These are phyloP conservation scores for Gibbula magus DNA, from an alignment of 2,888 invertebrate genomes.

Conservation along the genomic window DNA sequence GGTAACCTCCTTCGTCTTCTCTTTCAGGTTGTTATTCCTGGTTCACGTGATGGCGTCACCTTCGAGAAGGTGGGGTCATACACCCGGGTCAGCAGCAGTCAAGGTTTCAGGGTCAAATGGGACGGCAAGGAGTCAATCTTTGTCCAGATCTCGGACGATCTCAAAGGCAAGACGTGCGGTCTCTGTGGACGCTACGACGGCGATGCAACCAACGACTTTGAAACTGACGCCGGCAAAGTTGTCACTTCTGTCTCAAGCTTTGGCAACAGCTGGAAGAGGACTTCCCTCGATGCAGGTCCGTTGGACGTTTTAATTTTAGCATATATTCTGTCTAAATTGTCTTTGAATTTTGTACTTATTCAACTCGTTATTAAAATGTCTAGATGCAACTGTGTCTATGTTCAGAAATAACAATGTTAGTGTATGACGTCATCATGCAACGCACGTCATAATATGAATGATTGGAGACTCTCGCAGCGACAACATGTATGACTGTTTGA, in stretches of 20 bases:
- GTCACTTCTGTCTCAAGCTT: slow-evolving; percentile 55
- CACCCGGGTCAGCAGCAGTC: slow-evolving; percentile 82
- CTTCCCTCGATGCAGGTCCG: slow-evolving; percentile 43
- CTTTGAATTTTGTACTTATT: too few relatives aligned
- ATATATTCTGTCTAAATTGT: background rate
- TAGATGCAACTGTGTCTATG: too few relatives aligned
- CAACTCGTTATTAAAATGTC: too few relatives aligned
- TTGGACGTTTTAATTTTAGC: background rate
- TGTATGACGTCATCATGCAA: too few relatives aligned
- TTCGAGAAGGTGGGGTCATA: slow-evolving; percentile 84
- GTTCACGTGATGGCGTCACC: slow-evolving; percentile 80
- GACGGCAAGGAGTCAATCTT: slow-evolving; percentile 79
- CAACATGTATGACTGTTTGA: too few relatives aligned
- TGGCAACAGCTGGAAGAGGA: slow-evolving; percentile 62
- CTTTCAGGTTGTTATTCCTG: slow-evolving; percentile 50
- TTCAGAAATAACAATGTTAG: too few relatives aligned
- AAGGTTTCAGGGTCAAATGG: slow-evolving; percentile 83
- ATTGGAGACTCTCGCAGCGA: too few relatives aligned
- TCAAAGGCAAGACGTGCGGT: slow-evolving; percentile 88
- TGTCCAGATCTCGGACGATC: slow-evolving; percentile 55
- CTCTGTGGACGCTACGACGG: slow-evolving; percentile 88
- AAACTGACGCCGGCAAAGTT: slow-evolving; percentile 79
- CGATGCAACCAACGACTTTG: slow-evolving; percentile 82
- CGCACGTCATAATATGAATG: too few relatives aligned
- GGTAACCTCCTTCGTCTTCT: background rate